Percentiles rank a stretch among this genome's conserved stretches.
Conservation (phyloP, 2,113 vertebrate species). For the Coracopsis vasa region DNA sequence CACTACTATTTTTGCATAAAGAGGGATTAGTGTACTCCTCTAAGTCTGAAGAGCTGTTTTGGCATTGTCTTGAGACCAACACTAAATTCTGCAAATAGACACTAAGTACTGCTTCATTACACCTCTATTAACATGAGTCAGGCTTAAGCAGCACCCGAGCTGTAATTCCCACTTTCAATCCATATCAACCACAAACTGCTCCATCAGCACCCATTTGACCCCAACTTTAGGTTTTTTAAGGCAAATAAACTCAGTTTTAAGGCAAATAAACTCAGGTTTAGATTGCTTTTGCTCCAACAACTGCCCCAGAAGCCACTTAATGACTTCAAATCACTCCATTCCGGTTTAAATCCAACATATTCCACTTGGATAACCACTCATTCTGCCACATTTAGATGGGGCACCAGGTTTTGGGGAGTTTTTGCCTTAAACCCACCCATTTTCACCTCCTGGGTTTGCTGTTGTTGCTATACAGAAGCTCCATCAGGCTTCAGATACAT, state of each 20-base stretch:
- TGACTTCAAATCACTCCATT: neutral
- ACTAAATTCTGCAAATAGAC: no score
- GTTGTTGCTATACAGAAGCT: neutral
- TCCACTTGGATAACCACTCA: neutral
- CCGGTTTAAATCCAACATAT: neutral
- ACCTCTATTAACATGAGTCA: neutral
- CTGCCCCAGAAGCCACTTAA: rapidly evolving
- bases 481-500: neutral
- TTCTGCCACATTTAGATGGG: rapidly evolving
- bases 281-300: neutral
- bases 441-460: neutral
- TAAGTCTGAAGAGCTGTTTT: no score
- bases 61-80: no score
- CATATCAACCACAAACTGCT: neutral
- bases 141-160: neutral
- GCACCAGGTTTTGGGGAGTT: neutral
- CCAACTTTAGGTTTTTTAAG: neutral
- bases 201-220: neutral
- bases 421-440: neutral
- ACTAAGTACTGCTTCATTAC: neutral
- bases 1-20: no score
- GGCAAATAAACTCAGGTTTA: neutral
- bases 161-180: neutral
- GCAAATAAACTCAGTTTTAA: neutral
- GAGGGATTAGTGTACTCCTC: no score